These are phyloP conservation scores for Hemithea aestivaria DNA, from an alignment of 2,888 invertebrate genomes.

Conservation along the genomic window DNA sequence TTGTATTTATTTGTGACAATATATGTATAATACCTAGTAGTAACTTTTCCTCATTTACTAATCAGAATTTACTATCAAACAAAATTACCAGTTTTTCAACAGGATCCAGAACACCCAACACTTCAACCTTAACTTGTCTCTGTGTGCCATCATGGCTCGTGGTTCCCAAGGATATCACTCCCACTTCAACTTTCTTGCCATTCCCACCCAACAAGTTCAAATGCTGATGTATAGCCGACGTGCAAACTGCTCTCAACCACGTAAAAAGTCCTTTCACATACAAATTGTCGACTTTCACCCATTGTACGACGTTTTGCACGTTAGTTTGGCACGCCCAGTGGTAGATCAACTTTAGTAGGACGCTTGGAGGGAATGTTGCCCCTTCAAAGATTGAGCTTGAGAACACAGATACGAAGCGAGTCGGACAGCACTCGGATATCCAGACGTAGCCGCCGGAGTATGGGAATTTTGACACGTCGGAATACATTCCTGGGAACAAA, in stretches of 20 bases:
- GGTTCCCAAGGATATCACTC: slow-evolving; percentile 92
- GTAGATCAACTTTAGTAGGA: slow-evolving; percentile 90
- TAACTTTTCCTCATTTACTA: no score
- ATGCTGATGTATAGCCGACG: slow-evolving; percentile 88
- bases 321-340: slow-evolving; percentile 96
- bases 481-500: slow-evolving; percentile 84
- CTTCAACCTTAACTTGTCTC: slow-evolving; percentile 92
- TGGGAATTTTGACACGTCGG: slow-evolving; percentile 90
- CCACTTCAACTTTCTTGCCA: slow-evolving; percentile 86
- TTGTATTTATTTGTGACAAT: no score
- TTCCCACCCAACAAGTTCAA: slow-evolving; percentile 85
- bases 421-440: slow-evolving; percentile 93
- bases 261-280: slow-evolving; percentile 82
- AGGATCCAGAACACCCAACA: slow-evolving; percentile 89
- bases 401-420: slow-evolving; percentile 91
- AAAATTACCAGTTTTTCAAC: slow-evolving; percentile 80
- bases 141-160: slow-evolving; percentile 88
- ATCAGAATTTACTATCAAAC: no score
- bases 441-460: slow-evolving; percentile 95
- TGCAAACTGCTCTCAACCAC: slow-evolving; percentile 84
- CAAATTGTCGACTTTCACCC: slow-evolving; percentile 85
- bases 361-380: slow-evolving; percentile 90
- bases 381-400: slow-evolving; percentile 93
- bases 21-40: no score
- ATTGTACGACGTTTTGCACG: slow-evolving; percentile 91